Conservation (phyloP, 2,888 invertebrate species). For the Drosophila macrospina region DNA sequence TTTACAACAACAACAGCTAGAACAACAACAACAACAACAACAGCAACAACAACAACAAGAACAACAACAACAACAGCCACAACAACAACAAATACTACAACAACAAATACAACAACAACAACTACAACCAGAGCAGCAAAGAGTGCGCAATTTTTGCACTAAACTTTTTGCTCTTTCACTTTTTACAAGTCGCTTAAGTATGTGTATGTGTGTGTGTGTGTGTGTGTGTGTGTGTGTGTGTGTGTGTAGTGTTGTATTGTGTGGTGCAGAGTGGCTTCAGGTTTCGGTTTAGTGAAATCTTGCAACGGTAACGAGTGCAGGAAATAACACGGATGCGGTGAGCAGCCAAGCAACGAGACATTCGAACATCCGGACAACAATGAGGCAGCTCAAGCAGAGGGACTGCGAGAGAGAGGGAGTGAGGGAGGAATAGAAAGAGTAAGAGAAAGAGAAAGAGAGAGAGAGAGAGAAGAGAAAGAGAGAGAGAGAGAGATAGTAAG, state of each 20-base stretch:
- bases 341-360: constrained; percentile 25
- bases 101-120: no score
- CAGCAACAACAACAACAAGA: constrained; percentile 4
- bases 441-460: neutral
- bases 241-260: constrained; percentile 7
- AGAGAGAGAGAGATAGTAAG: neutral
- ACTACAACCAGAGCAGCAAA: constrained; percentile 13
- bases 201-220: constrained; percentile 12
- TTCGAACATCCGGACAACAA: constrained; percentile 16
- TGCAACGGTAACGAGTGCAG: constrained; percentile 55
- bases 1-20: constrained; percentile 48
- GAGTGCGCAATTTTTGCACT: constrained; percentile 62
- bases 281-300: constrained; percentile 48
- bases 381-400: neutral
- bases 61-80: constrained; percentile 9
- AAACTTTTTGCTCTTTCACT: constrained; percentile 77
- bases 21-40: neutral
- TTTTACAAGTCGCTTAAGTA: constrained; percentile 35
- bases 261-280: constrained; percentile 35
- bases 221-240: constrained; percentile 22
- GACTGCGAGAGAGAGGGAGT: neutral
- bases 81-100: neutral
- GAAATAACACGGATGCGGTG: constrained; percentile 52
- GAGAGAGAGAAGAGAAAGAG: neutral
- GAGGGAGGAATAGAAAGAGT: neutral